Evolutionary conservation across 1,140 invertebrate species (phyloP).

Genomic region (Dinoponera quadriceps): DNA sequence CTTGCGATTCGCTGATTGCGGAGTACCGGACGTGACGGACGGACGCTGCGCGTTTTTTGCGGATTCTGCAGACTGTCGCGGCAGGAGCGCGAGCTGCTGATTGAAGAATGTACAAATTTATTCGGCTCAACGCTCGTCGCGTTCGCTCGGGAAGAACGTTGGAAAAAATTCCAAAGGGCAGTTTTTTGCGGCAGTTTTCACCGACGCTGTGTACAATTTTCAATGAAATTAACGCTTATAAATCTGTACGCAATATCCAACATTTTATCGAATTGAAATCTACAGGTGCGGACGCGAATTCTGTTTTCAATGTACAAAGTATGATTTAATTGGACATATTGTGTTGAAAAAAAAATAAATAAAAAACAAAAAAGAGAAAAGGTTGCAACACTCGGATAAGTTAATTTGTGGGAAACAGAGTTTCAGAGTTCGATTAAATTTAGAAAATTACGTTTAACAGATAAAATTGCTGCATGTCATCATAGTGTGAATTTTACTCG

Average conservation of each 20-base stretch:
- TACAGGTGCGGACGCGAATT: neutral
- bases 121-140: neutral
- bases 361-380: too few species aligned
- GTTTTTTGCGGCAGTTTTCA: neutral
- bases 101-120: slow-evolving; percentile 19
- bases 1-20: slow-evolving; percentile 57
- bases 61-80: slow-evolving; percentile 10
- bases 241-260: neutral
- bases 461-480: neutral
- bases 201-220: neutral
- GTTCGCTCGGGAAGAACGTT: neutral
- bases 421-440: neutral
- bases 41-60: slow-evolving; percentile 40
- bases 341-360: too few species aligned
- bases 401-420: too few species aligned
- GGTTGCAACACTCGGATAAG: too few species aligned
- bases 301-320: too few species aligned
- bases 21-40: slow-evolving; percentile 28
- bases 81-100: neutral
- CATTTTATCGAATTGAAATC: neutral
- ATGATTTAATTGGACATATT: too few species aligned
- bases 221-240: slow-evolving; percentile 3
- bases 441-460: neutral
- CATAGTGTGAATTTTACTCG: neutral
- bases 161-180: neutral